Conservation (phyloP, 2,113 vertebrate species). For the Plectropomus leopardus region DNA sequence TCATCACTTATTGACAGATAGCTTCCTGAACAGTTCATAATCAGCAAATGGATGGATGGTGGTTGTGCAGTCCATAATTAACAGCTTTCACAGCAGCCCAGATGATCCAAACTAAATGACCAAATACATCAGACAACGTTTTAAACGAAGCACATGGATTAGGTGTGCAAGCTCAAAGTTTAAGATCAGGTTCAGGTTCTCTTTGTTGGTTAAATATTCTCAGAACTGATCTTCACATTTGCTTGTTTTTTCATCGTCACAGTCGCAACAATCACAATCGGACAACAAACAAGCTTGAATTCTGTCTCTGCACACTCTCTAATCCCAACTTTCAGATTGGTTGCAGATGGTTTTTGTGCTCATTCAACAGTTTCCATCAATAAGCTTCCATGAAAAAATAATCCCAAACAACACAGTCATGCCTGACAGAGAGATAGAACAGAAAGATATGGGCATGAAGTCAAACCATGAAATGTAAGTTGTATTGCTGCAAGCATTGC, state of each 20-base stretch:
- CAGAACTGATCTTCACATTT: not conserved
- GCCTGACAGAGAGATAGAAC: constrained; percentile 21
- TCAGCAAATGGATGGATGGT: too few relatives aligned
- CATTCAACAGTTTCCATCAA: constrained; percentile 24
- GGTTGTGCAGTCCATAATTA: too few relatives aligned
- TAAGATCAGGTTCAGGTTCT: too few relatives aligned
- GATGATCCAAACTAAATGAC: not conserved
- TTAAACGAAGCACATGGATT: too few relatives aligned
- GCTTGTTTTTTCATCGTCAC: not conserved
- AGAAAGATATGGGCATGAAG: constrained; percentile 21
- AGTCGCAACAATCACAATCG: not conserved
- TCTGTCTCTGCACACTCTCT: not conserved
- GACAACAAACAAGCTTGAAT: not conserved
- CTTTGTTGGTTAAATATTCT: not conserved
- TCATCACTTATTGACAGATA: not conserved
- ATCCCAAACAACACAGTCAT: constrained; percentile 27
- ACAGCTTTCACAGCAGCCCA: not conserved
- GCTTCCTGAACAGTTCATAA: too few relatives aligned
- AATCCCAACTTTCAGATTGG: constrained; percentile 9
- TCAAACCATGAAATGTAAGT: constrained; percentile 37
- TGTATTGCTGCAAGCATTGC: not conserved
- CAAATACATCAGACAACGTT: not conserved
- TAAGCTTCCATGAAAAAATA: constrained; percentile 13
- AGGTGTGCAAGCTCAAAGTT: not conserved
- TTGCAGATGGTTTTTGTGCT: constrained; percentile 30